These are phyloP conservation scores for Sparidentex hasta DNA, from an alignment of 2,797 vertebrate genomes.

Conservation along the genomic window DNA sequence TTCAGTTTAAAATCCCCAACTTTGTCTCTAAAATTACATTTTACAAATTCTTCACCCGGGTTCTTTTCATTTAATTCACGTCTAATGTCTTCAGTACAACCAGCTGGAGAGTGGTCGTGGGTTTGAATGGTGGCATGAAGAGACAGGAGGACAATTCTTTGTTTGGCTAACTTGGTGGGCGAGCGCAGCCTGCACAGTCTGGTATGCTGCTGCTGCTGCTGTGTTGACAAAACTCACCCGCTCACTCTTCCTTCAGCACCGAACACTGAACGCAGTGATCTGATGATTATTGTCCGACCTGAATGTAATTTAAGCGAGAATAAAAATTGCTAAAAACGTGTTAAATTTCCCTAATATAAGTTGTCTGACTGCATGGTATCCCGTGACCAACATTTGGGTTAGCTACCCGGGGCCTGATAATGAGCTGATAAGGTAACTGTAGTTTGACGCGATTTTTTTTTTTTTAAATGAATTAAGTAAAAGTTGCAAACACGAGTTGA, in stretches of 20 bases:
- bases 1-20: no score
- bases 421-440: background rate
- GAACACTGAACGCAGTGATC: background rate
- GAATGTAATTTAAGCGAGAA: background rate
- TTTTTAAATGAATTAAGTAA: background rate
- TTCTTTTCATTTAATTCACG: fast-evolving
- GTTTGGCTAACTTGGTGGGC: slow-evolving; percentile 51
- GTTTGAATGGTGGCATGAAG: background rate
- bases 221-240: slow-evolving; percentile 54
- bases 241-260: background rate
- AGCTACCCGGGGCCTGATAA: slow-evolving; percentile 15
- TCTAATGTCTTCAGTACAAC: background rate
- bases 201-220: slow-evolving; percentile 3
- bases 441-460: fast-evolving
- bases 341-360: background rate
- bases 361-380: slow-evolving; percentile 13
- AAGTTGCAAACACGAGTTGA: fast-evolving
- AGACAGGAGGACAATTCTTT: slow-evolving; percentile 48
- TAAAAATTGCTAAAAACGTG: no score
- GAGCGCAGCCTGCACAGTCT: background rate
- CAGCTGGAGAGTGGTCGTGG: background rate
- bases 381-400: slow-evolving; percentile 49
- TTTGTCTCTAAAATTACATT: background rate
- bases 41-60: background rate
- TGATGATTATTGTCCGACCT: fast-evolving